Percentiles rank a stretch among this genome's conserved stretches.
phyloP scores from a whole-genome alignment of 2,888 invertebrate genomes.

The Parnassius glacialis region DNA sequence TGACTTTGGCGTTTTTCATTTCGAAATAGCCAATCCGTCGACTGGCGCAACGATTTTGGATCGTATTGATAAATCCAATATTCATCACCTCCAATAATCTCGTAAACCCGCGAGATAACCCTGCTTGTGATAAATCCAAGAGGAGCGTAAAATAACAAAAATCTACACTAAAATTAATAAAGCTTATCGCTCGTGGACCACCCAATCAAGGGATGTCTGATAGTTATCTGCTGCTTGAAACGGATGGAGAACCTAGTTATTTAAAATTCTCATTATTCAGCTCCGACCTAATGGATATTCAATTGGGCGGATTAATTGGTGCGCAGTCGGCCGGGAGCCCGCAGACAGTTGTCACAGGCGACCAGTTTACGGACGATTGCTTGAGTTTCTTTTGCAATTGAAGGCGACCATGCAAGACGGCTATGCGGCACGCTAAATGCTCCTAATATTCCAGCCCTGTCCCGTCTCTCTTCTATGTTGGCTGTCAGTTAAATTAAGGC shows the following conservation, averaged over 20 bases:
- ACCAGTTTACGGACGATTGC: conserved; percentile 39
- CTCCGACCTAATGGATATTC: conserved; percentile 39
- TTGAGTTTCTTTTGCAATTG: conserved; percentile 32
- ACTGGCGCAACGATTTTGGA: no score
- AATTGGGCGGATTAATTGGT: conserved; percentile 71
- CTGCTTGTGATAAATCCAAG: no score
- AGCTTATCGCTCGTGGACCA: background rate
- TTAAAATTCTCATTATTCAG: conserved; percentile 25
- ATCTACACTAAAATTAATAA: background rate
- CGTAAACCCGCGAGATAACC: no score
- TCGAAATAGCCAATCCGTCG: no score
- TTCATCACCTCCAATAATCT: no score
- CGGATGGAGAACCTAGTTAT: conserved; percentile 17
- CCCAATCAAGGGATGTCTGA: conserved; percentile 15
- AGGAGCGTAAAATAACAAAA: no score
- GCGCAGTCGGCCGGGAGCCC: conserved; percentile 39
- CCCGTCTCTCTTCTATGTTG: background rate
- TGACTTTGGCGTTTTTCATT: no score
- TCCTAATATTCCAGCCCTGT: conserved; percentile 12
- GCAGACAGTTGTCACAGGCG: conserved; percentile 28
- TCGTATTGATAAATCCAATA: no score
- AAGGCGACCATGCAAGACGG: conserved; percentile 33
- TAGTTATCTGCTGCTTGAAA: conserved; percentile 8
- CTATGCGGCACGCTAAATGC: conserved; percentile 13
- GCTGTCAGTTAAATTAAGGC: conserved; percentile 2